Evolutionary conservation across 2,113 vertebrate genomes (phyloP).

Genomic region (Labeo catla): DNA sequence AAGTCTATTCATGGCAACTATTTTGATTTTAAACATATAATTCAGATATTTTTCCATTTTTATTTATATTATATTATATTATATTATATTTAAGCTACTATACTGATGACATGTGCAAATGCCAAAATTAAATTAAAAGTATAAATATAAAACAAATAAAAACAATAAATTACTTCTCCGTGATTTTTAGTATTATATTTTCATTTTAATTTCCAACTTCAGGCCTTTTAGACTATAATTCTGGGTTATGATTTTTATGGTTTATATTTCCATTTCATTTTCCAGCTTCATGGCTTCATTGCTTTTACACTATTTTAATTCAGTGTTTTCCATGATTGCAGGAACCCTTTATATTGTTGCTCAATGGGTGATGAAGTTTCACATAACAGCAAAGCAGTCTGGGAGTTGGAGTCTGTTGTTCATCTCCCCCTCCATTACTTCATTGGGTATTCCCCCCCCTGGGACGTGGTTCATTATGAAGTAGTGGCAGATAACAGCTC

Average conservation of each 20-base stretch:
- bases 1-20: too few relatives aligned
- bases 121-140: too few relatives aligned
- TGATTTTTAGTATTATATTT: background rate
- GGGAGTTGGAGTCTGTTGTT: constrained; percentile 26
- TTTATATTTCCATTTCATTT: background rate
- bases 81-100: too few relatives aligned
- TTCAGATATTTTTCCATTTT: too few relatives aligned
- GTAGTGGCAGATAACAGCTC: constrained; percentile 27
- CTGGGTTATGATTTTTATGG: too few relatives aligned
- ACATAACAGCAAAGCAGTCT: constrained; percentile 23
- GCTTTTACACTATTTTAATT: background rate
- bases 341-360: background rate
- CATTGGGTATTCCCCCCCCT: constrained; percentile 17
- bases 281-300: background rate
- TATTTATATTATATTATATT: too few relatives aligned
- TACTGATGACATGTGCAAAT: too few relatives aligned
- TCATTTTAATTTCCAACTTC: background rate
- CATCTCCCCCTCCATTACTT: background rate
- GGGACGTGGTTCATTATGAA: constrained; percentile 35
- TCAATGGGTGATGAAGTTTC: background rate
- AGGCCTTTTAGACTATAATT: background rate
- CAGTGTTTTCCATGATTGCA: background rate
- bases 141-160: background rate
- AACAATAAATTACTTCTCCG: too few relatives aligned
- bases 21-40: too few relatives aligned